Base-by-base conservation (phyloP, 35 echinoderm and acorn worm species). In the Lytechinus variegatus region DNA sequence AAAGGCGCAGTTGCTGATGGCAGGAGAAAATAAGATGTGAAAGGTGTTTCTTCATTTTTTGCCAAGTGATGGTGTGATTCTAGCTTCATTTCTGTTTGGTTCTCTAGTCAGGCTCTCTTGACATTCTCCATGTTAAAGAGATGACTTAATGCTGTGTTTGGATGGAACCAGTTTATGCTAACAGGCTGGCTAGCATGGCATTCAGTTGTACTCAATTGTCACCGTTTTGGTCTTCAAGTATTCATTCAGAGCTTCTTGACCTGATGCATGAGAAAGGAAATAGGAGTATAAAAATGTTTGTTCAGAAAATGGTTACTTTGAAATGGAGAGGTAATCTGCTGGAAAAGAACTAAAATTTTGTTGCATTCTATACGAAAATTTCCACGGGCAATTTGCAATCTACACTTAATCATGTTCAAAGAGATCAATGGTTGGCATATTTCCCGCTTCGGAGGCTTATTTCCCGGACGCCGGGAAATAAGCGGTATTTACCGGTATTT, bases 221-320 rank as follows among this genome's bases (percentile, higher is more conserved):
- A 99, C 97, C 0, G 98, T 99, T 96, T 99, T 99, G 21, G 98
- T 99, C 96, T 97, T 97, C 95, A 99, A 53, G 87, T 99, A 99
- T 95, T 99, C 98, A 92, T 99, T 89, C 52, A 99, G 94, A 27
- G 98, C 98, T 54, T 99, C 98, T 97, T 97, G 96, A 44, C 98
- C 98, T 99, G 53, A 91, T 72, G 33, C 4, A 94, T 54, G 86
- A 91, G 94, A 94, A 95, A 94, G 10, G 89, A 87, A 16, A 57
- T 28, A 54, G 21, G 9, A 33, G 28, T 92, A 27, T 92, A 33
- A 28, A 55, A 52, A 27, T 79, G 21, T 7, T 79, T n/a, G 5
- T 79, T 24, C 16, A 79, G 19, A 79, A n/a, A 2, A 58, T 10
- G 56, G 9, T 58, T 58, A 11, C 56, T 58, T 13, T 58, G 56